A percentile compares a stretch with the other conserved stretches of the same genome.
Conservation (phyloP, 2,888 invertebrate genomes). For the Drosophila pseudotakahashii region DNA sequence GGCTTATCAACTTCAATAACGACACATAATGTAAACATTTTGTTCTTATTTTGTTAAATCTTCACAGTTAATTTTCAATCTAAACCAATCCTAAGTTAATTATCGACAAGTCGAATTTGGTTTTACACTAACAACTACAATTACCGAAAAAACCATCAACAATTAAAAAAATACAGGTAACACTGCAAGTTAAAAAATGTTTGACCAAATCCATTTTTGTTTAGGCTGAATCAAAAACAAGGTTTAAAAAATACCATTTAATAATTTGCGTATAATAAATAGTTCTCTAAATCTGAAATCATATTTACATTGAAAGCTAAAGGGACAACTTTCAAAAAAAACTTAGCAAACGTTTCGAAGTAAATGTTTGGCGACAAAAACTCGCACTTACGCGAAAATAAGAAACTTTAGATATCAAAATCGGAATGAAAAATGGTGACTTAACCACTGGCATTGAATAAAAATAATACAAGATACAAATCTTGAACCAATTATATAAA, state of each 20-base stretch:
- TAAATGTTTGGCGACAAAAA: constrained; percentile 40
- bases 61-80: constrained; percentile 56
- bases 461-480: constrained; percentile 29
- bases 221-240: constrained; percentile 30
- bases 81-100: constrained; percentile 72
- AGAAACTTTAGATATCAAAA: constrained; percentile 46
- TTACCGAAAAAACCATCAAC: constrained; percentile 35
- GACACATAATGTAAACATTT: constrained; percentile 9
- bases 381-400: constrained; percentile 12
- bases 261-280: constrained; percentile 18
- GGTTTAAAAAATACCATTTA: constrained; percentile 20
- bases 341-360: constrained; percentile 27
- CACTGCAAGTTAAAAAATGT: constrained; percentile 62
- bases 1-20: constrained; percentile 58
- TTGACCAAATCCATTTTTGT: constrained; percentile 34
- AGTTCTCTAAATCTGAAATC: constrained; percentile 15
- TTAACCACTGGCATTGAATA: constrained; percentile 40
- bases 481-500: constrained; percentile 21
- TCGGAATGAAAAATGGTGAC: constrained; percentile 52
- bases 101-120: constrained; percentile 36
- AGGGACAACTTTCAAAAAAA: constrained; percentile 42
- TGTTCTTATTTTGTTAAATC: constrained; percentile 13
- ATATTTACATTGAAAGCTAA: constrained; percentile 25
- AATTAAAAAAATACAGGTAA: constrained; percentile 30
- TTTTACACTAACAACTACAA: constrained; percentile 64